These are phyloP conservation scores for Lutra lutra DNA, from an alignment of 2,797 vertebrate genomes.

Conservation along the genomic window DNA sequence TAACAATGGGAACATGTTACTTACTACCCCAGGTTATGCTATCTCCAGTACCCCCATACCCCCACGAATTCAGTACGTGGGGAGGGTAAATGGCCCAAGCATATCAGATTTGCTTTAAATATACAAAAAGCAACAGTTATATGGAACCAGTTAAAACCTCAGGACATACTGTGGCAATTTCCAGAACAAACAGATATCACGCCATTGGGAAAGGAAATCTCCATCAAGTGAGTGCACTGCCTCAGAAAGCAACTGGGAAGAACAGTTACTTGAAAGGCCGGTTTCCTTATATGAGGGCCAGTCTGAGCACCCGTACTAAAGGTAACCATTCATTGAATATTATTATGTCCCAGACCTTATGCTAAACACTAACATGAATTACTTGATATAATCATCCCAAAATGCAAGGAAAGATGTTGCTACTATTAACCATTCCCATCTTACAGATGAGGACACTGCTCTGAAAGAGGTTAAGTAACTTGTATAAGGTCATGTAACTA, in stretches of 20 bases:
- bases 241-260: background rate
- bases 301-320: background rate
- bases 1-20: background rate
- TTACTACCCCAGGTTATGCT: background rate
- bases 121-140: constrained; percentile 1
- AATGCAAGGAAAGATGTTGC: background rate
- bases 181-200: background rate
- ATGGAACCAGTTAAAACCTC: background rate
- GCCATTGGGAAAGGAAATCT: background rate
- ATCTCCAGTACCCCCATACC: background rate
- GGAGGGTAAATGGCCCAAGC: background rate
- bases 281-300: background rate
- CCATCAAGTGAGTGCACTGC: background rate
- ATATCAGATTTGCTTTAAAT: background rate
- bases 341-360: background rate
- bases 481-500: background rate
- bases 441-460: background rate
- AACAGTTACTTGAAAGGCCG: background rate
- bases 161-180: background rate
- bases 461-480: background rate
- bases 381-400: background rate
- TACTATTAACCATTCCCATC: background rate
- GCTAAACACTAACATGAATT: background rate
- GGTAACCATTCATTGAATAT: background rate
- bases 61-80: background rate